Evolutionary conservation across 2,888 invertebrate species (phyloP).

Genomic region (Lathronympha strigana): DNA sequence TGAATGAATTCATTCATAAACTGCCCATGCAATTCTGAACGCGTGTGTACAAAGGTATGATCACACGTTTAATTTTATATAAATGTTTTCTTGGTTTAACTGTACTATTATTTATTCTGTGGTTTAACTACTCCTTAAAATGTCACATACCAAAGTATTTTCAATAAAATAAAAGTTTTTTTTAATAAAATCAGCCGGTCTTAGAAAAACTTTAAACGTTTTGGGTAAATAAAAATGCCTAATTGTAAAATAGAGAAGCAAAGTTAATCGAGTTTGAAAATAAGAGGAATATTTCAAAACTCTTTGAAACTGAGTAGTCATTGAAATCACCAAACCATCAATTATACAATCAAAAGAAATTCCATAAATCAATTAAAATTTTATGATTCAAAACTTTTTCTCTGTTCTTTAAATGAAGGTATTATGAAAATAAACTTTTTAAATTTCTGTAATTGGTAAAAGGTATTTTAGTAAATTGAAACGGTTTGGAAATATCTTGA

Average conservation of each 20-base stretch:
- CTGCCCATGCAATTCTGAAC: no score
- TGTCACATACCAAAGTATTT: no score
- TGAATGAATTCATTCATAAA: no score
- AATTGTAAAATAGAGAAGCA: background rate
- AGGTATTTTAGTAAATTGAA: slow-evolving; percentile 13
- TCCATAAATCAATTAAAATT: background rate
- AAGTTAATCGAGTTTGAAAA: background rate
- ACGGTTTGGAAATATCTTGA: background rate
- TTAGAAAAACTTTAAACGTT: background rate
- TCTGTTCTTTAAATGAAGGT: background rate
- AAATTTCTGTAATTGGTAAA: slow-evolving; percentile 1
- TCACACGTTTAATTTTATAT: no score
- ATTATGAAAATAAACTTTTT: slow-evolving; percentile 4
- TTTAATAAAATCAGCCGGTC: background rate
- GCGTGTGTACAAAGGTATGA: no score
- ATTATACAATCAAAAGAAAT: background rate
- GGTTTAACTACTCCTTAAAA: no score
- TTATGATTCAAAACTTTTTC: slow-evolving; percentile 2
- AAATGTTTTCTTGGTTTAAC: no score
- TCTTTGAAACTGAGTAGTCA: background rate
- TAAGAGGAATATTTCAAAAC: background rate
- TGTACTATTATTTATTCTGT: no score
- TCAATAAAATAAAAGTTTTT: background rate
- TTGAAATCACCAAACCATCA: background rate
- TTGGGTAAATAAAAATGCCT: background rate